Base-by-base conservation (phyloP, 2,797 vertebrate species). In the Anomalospiza imberbis region DNA sequence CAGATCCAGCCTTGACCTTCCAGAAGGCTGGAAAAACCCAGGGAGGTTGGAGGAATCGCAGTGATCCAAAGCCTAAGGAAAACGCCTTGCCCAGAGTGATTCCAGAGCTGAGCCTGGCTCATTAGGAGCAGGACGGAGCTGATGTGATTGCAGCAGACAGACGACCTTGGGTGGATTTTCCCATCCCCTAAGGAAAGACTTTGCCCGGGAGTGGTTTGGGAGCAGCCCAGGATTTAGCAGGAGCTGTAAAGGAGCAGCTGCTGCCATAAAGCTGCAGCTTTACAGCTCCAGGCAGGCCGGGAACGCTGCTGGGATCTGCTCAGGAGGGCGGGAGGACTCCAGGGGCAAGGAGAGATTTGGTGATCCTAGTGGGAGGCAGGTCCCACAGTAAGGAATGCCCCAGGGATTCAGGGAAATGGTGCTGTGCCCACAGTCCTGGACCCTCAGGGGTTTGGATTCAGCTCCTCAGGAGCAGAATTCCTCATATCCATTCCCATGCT, bases 401-500 rank as follows among this genome's bases (percentile, higher is more conserved):
- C 38, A 22, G 60, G 36, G 48, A 22, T 21, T 7, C 29, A 10
- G 13, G 13, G 63, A 29, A 34, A 21, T 6, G 15, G 20, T 10
- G 5, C n/a, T 28, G 40, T 58, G 17, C 40, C 53, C 36, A 36
- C 57, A 21, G 9, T 5, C 31, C 45, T 20, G 25, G 5, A 38
- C 20, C 40, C 38, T 55, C 20, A 3, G 4, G 21, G 12, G 10
- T 8, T 79, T 74, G 61, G 13, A 29, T 40, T 76, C 51, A 54
- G 26, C 42, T 65, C 57, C 42, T 62, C 51, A 57, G 62, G 14
- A 54, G 32, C n/a, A 83, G 21, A 82, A 68, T 70, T 71, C 26
- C 32, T 25, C 1, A 0, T 6, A 17, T 11, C 36, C 10, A 1
- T 29, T 12, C 38, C 42, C 15, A 47, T 0, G 6, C 28, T 0